Base-by-base conservation (phyloP, 2,888 invertebrate genomes). In the Physocephala rufipes region DNA sequence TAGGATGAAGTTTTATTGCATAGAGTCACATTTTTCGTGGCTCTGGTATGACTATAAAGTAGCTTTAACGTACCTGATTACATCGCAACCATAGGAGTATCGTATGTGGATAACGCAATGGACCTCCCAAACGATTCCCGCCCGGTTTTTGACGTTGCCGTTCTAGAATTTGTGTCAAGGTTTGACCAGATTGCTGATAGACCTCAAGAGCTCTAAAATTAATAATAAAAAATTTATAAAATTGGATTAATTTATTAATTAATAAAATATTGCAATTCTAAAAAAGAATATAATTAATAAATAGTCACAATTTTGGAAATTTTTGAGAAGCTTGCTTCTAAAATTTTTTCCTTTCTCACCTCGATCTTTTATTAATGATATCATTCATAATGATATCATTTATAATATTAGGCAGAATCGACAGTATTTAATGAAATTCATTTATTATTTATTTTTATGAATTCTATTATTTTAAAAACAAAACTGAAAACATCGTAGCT, bases 71-170 rank as follows among this genome's bases (percentile, higher is more conserved):
- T 85, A 92, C 92, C 89, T 92, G 91, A 74, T 95, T 90, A 81
- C 95, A 95, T 79, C 91, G 91, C 7, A 97, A 87, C 96, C 96
- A 97, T 53, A 98, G 87, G 67, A 97, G 89, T 74, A 94, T 86
- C 1, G 92, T 90, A 78, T 93, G 89, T 0, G 90, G 88, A 82
- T 90, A 93, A 43, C 97, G 89, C 21, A 97, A 87, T 4, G 92
- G 91, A 0, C 93, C 93, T 21, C 93, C 92, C 66, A 90, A 85
- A 24, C 87, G 86, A 73, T 88, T 90, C 30, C 90, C 91, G 16
- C 94, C 86, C 0, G 84, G 83, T 36, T 79, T 78, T 45, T 79
- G 78, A 12, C 86, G 82, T 71, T 86, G 86, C 63, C 82, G 81
- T 26, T 76, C 71, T 47, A 85, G 76, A 71, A 82, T 81, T 0